phyloP scores from a whole-genome alignment of 2,888 invertebrate species.

The Drepanosiphum platanoidis region DNA sequence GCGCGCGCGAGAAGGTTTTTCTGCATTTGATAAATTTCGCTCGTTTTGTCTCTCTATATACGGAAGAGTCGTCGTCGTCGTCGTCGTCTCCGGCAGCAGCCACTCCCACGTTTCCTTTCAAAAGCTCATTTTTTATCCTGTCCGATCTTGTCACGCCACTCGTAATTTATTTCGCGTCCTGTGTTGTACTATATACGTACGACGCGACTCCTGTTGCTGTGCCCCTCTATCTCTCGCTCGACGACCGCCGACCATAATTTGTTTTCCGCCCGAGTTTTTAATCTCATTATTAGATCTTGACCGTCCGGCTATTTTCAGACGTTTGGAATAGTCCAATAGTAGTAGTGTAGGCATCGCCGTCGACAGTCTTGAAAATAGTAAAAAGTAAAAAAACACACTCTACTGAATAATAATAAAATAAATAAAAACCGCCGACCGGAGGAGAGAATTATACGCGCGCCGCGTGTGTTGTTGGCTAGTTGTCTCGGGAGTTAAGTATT shows the following conservation, averaged over 20 bases:
- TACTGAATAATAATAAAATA: not conserved
- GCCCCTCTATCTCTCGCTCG: not conserved
- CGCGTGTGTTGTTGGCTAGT: no score
- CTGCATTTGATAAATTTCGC: constrained; percentile 43
- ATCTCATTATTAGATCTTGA: not conserved
- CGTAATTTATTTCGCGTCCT: constrained; percentile 46
- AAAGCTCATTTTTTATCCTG: constrained; percentile 39
- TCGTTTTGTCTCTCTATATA: constrained; percentile 36
- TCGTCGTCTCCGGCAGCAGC: no score
- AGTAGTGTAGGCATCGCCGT: no score
- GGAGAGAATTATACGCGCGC: no score
- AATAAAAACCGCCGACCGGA: not conserved
- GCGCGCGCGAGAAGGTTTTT: constrained; percentile 6
- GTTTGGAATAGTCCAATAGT: no score
- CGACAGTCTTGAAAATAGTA: no score
- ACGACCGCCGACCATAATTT: not conserved
- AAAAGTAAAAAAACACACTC: no score
- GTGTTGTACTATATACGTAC: constrained; percentile 8
- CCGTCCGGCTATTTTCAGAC: no score
- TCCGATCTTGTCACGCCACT: constrained; percentile 29
- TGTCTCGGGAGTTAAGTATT: constrained; percentile 22
- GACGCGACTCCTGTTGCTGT: not conserved
- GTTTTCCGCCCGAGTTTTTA: constrained; percentile 9
- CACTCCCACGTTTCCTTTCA: constrained; percentile 31
- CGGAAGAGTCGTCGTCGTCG: no score